Evolutionary conservation across 2,797 vertebrate species (phyloP).

Genomic region (Morelia viridis): DNA sequence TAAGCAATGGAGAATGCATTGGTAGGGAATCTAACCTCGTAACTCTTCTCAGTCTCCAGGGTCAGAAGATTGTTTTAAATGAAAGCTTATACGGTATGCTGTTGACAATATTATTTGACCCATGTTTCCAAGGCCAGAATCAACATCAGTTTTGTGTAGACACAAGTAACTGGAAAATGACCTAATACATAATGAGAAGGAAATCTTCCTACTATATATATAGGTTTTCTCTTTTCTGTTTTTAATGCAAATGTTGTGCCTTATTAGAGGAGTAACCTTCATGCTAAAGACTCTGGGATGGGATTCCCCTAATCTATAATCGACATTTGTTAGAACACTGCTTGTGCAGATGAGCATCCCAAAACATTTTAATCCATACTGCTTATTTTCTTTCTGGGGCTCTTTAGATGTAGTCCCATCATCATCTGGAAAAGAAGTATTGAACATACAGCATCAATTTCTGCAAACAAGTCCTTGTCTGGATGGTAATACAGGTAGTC

Average conservation of each 20-base stretch:
- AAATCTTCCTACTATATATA: neutral
- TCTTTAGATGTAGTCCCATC: neutral
- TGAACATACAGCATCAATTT: neutral
- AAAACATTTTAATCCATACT: neutral
- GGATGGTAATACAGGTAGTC: too few relatives aligned
- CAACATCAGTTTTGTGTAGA: constrained; percentile 7
- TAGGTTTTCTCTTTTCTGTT: neutral
- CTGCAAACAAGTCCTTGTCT: neutral
- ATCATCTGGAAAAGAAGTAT: neutral
- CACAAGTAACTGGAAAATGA: constrained; percentile 9
- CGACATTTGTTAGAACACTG: neutral
- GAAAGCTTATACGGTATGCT: constrained; percentile 18
- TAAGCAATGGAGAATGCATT: constrained; percentile 9
- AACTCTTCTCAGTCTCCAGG: constrained; percentile 4
- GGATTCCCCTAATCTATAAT: neutral
- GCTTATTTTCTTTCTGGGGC: neutral
- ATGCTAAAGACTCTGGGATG: neutral
- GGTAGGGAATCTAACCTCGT: constrained; percentile 20
- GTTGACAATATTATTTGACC: constrained; percentile 28
- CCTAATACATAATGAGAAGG: constrained; percentile 11
- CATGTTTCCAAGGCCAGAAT: neutral
- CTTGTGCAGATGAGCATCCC: neutral
- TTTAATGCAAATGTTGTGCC: neutral
- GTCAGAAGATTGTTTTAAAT: constrained; percentile 26
- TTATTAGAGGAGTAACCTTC: neutral